Percentiles rank a stretch among this genome's conserved stretches.
These are phyloP conservation scores for Girardia tigrina DNA, from an alignment of 2,888 invertebrate genomes.

Conservation along the genomic window DNA sequence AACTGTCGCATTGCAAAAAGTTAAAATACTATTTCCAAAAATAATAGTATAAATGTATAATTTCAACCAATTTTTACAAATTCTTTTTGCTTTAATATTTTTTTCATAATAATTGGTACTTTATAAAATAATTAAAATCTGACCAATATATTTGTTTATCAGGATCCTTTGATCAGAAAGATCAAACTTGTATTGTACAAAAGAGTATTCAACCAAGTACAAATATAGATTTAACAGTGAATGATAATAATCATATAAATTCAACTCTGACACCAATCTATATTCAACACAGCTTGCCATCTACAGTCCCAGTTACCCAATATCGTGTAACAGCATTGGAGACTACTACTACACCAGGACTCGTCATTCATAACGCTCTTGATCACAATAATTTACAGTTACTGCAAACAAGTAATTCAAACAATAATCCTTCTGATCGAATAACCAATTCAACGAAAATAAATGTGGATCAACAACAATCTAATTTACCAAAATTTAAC, in stretches of 20 bases:
- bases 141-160: too few relatives aligned
- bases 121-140: too few relatives aligned
- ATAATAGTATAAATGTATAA: too few relatives aligned
- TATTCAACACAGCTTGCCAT: constrained; percentile 16
- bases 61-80: too few relatives aligned
- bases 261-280: background rate
- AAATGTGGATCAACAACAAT: background rate
- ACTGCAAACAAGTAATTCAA: background rate
- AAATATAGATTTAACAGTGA: background rate
- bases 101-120: too few relatives aligned
- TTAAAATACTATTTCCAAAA: too few relatives aligned
- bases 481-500: background rate
- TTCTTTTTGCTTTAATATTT: too few relatives aligned
- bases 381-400: constrained; percentile 13
- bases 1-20: too few relatives aligned
- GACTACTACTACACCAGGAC: background rate
- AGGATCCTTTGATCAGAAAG: constrained; percentile 6
- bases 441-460: background rate
- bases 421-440: constrained; percentile 8
- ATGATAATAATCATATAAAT: constrained; percentile 18
- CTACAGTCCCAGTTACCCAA: background rate
- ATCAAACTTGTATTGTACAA: background rate
- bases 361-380: constrained; percentile 3
- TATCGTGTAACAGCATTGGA: background rate
- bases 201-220: background rate